Base-by-base conservation (phyloP, 2,113 vertebrate genomes). In the Hippolais icterina region DNA sequence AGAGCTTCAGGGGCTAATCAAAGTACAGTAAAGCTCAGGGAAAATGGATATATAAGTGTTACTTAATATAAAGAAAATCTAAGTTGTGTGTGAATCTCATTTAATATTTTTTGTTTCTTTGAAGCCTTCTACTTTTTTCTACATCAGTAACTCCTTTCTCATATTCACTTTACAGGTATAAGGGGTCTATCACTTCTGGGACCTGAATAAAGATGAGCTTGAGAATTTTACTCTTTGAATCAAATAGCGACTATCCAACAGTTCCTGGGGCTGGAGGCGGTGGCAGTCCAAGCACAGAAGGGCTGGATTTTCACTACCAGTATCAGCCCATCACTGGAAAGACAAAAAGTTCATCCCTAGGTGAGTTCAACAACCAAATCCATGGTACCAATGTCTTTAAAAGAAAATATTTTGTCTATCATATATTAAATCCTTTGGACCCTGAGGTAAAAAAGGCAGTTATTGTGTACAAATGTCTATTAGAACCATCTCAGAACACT, bases 1-100 rank as follows among this genome's bases (percentile, higher is more conserved):
- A 80, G 72, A 77, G 75, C 63, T 90, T 93, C 60, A 54, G 82
- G 82, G 78, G 69, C 66, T 91, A 91, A 87, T 91, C 74, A 83
- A 86, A 85, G 65, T 54, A 47, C 59, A 77, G 63, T 59, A 70
- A 95, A 77, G 25, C 52, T 70, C 39, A 50, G 19, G 19, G 47
- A 86, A 95, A 94, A 77, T 54, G 68, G 83, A 70, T 90, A 23
- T 53, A 59, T 85, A 70, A 87, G 54, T 74, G 27, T 88, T 82
- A 47, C 23, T 69, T 70, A 89, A 87, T 83, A 69, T 83, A 76
- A 93, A 90, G 68, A 74, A 96, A 91, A 93, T 39, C 23, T 74
- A 80, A 94, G 50, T 54, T 72, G 15, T 74, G 27, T 66, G 37
- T 66, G 78, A 85, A 83, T 49, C 22, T 84, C 21, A 50, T 70